A percentile compares a stretch with the other conserved stretches of the same genome.
Evolutionary conservation across 2,888 invertebrate species (phyloP).

Genomic region (Calameuta filiformis): DNA sequence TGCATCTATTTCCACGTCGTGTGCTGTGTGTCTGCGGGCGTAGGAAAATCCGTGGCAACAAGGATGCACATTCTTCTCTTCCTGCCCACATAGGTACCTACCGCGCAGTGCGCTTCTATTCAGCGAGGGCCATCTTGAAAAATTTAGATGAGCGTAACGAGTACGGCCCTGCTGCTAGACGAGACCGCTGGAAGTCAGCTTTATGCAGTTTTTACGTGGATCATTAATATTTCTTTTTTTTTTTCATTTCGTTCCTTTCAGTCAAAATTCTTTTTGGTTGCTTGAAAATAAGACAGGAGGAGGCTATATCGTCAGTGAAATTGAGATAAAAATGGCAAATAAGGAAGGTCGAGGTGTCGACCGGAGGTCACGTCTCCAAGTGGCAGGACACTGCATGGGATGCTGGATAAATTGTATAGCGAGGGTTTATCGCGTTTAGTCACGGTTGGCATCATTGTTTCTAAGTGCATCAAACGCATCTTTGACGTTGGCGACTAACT

Average conservation of each 20-base stretch:
- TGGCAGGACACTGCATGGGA: background rate
- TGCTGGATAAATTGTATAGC: slow-evolving; percentile 7
- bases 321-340: background rate
- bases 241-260: no score
- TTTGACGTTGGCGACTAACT: slow-evolving; percentile 19
- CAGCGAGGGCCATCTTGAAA: slow-evolving; percentile 49
- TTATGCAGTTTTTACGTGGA: no score
- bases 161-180: slow-evolving; percentile 30
- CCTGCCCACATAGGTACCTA: background rate
- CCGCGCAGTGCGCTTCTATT: slow-evolving; percentile 37
- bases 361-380: background rate
- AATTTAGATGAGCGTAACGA: slow-evolving; percentile 55
- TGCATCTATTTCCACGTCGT: background rate
- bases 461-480: slow-evolving; percentile 30
- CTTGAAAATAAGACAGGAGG: no score
- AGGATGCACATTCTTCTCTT: no score
- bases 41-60: no score
- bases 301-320: no score
- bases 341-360: background rate
- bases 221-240: no score
- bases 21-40: no score
- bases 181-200: no score
- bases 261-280: no score
- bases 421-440: slow-evolving; percentile 7
- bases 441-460: slow-evolving; percentile 22